A percentile compares a stretch with the other conserved stretches of the same genome.
Conservation (phyloP, 2,113 vertebrate species). For the Ceyx cyanopectus region DNA sequence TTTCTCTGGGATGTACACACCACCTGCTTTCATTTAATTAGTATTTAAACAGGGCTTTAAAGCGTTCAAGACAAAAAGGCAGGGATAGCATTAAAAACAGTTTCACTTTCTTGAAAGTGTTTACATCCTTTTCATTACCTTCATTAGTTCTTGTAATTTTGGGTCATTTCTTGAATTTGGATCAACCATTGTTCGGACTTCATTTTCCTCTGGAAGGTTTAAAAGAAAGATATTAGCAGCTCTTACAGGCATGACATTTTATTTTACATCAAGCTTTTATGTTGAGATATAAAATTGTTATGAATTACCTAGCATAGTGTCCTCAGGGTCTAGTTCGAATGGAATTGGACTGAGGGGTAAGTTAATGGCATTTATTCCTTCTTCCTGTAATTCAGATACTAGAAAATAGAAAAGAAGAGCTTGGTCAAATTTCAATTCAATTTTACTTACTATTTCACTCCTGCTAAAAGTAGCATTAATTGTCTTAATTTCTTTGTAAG, state of each 20-base stretch:
- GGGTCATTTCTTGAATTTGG: conserved; percentile 89
- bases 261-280: conserved; percentile 37
- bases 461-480: conserved; percentile 47
- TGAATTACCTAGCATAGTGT: conserved; percentile 95
- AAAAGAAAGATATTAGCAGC: conserved; percentile 55
- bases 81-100: background rate
- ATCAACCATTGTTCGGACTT: conserved; percentile 91
- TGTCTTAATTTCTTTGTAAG: conserved; percentile 30
- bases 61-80: background rate
- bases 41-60: background rate
- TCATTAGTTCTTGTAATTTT: conserved; percentile 89
- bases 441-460: background rate
- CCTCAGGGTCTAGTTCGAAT: conserved; percentile 96
- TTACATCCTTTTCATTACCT: conserved; percentile 75
- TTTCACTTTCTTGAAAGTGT: background rate
- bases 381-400: conserved; percentile 99
- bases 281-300: conserved; percentile 22
- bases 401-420: conserved; percentile 41
- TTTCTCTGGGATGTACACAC: background rate
- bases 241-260: background rate
- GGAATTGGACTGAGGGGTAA: conserved; percentile 96
- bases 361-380: conserved; percentile 99
- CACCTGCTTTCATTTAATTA: background rate
- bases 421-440: conserved; percentile 28
- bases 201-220: conserved; percentile 86